A percentile compares a stretch with the other conserved stretches of the same genome.
phyloP scores from a whole-genome alignment of 2,888 invertebrate species.

The Scaptomyza cyrtandrae region DNA sequence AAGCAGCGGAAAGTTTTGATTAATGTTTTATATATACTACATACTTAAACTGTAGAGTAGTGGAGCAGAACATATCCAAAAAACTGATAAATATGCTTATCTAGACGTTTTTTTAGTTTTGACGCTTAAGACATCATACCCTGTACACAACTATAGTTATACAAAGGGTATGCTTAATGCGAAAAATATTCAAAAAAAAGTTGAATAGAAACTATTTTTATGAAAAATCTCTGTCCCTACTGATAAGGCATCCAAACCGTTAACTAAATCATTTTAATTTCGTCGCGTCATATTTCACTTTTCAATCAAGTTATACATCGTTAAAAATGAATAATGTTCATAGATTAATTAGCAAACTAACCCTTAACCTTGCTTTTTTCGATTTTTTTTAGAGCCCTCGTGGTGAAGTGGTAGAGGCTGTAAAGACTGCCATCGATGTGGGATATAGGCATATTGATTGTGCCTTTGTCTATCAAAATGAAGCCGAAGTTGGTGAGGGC shows the following conservation, averaged over 20 bases:
- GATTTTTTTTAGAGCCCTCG: slow-evolving; percentile 85
- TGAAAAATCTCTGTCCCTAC: too few species aligned
- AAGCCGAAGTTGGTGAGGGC: slow-evolving; percentile 90
- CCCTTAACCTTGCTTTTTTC: background rate
- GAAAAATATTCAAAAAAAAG: too few species aligned
- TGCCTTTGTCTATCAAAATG: slow-evolving; percentile 89
- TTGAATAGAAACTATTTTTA: too few species aligned
- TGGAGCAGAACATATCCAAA: background rate
- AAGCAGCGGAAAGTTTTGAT: slow-evolving; percentile 34
- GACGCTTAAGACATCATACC: slow-evolving; percentile 2
- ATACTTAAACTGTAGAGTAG: background rate
- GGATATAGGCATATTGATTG: slow-evolving; percentile 94
- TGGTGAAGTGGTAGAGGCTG: slow-evolving; percentile 89
- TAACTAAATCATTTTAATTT: background rate
- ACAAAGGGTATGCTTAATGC: too few species aligned
- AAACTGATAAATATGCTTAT: slow-evolving; percentile 57
- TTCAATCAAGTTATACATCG: slow-evolving; percentile 2
- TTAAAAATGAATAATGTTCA: background rate
- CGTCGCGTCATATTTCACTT: background rate
- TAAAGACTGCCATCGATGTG: slow-evolving; percentile 90
- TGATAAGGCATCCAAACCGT: slow-evolving; percentile 11
- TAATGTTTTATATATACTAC: slow-evolving; percentile 12
- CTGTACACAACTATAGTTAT: too few species aligned
- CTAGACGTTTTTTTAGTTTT: slow-evolving; percentile 1
- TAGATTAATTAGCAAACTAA: slow-evolving; percentile 9